These are phyloP conservation scores for Psilopsiagon aurifrons DNA, from an alignment of 2,113 vertebrate genomes.

Conservation along the genomic window DNA sequence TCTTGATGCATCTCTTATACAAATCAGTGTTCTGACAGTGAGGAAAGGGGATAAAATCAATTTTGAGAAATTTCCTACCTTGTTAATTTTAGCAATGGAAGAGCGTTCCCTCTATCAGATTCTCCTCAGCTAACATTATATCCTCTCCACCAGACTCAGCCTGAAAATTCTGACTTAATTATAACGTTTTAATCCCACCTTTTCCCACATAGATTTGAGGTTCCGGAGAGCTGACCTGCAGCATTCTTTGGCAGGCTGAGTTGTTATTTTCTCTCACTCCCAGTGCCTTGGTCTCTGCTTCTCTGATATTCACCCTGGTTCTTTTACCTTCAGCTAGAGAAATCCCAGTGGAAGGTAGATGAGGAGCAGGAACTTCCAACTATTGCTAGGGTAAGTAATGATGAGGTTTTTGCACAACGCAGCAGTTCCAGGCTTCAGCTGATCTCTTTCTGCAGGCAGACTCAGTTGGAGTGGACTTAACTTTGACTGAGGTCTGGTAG, in stretches of 20 bases:
- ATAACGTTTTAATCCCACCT: neutral
- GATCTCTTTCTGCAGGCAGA: neutral
- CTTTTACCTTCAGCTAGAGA: neutral
- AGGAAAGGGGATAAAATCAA: neutral
- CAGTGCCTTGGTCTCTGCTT: neutral
- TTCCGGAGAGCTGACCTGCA: neutral
- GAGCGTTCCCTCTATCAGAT: neutral
- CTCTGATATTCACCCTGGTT: neutral
- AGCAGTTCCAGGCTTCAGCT: neutral
- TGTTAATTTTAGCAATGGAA: neutral
- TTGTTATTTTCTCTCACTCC: neutral
- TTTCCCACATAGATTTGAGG: neutral
- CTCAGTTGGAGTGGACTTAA: neutral
- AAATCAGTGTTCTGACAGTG: neutral
- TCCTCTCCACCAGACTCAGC: neutral
- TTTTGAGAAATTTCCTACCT: neutral
- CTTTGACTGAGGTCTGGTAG: neutral
- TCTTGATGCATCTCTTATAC: neutral
- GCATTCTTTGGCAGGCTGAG: neutral
- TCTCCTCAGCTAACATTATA: neutral
- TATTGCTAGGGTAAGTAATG: accelerated
- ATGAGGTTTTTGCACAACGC: neutral
- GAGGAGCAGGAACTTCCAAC: neutral
- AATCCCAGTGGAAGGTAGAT: neutral
- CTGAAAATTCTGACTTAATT: neutral